Conservation (phyloP, 2,888 invertebrate species). For the Dryococelus australis region DNA sequence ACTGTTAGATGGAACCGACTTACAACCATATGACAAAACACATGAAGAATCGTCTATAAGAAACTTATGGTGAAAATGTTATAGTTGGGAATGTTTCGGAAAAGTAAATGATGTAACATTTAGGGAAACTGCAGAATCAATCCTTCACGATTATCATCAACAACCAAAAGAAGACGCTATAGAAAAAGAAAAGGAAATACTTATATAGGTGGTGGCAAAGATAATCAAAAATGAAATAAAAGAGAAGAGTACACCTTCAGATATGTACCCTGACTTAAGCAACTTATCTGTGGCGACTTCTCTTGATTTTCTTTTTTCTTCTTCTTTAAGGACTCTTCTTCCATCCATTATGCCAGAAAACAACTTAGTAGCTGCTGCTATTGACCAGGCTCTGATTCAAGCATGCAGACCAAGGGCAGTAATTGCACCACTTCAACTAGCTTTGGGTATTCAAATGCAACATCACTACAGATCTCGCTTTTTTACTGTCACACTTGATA, state of each 20-base stretch:
- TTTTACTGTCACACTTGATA: neutral
- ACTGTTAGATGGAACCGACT: no score
- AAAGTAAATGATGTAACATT: no score
- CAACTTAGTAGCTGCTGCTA: neutral
- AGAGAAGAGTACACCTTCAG: neutral
- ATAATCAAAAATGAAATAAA: neutral
- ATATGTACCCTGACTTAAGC: neutral
- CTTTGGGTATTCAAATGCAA: slow-evolving; percentile 8
- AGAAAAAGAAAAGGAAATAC: neutral
- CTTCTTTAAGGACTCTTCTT: neutral
- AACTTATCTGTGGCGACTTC: neutral
- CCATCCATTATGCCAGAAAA: neutral
- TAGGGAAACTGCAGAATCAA: no score
- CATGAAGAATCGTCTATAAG: no score
- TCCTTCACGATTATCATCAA: neutral
- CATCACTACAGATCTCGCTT: slow-evolving; percentile 5
- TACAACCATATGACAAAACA: no score
- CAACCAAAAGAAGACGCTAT: neutral
- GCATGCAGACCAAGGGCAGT: neutral
- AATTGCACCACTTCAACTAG: slow-evolving; percentile 19
- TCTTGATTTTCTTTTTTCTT: neutral
- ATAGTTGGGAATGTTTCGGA: no score
- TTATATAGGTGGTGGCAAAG: neutral
- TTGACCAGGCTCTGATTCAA: neutral
- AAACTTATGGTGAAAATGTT: no score